Percentiles rank a stretch among this genome's conserved stretches.
phyloP scores from a whole-genome alignment of 2,113 vertebrate species.

The Phalacrocorax carbo region DNA sequence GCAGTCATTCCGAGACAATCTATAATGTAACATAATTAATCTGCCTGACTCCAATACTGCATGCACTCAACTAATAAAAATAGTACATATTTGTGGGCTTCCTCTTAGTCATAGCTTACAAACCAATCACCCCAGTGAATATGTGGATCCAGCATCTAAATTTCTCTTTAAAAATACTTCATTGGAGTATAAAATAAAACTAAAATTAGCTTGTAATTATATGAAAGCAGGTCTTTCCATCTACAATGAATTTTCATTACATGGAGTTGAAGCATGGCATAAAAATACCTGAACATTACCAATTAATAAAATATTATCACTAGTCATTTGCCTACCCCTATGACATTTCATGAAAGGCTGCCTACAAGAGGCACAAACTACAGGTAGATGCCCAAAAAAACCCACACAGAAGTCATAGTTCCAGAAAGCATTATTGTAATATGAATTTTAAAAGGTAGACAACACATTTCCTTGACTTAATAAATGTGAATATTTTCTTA shows the following conservation, averaged over 20 bases:
- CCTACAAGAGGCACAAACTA: neutral
- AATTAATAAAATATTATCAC: neutral
- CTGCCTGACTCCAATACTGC: neutral
- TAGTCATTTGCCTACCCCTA: neutral
- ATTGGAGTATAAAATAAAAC: neutral
- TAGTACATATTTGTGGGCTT: neutral
- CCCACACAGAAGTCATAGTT: accelerated
- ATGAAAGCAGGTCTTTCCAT: neutral
- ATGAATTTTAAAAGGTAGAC: neutral
- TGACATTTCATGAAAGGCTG: neutral
- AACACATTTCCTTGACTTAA: neutral
- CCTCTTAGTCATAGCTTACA: neutral
- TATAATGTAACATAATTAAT: neutral
- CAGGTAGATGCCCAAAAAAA: neutral
- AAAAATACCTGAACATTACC: neutral
- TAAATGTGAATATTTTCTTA: neutral
- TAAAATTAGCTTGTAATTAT: neutral
- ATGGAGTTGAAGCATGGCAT: neutral
- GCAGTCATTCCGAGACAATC: neutral
- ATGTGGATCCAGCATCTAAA: neutral
- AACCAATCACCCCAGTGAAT: neutral
- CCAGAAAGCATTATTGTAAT: neutral
- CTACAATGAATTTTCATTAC: neutral
- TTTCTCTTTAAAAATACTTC: neutral
- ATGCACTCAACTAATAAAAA: neutral